Conservation (phyloP, 2,888 invertebrate species). For the Sthenelais limicola region DNA sequence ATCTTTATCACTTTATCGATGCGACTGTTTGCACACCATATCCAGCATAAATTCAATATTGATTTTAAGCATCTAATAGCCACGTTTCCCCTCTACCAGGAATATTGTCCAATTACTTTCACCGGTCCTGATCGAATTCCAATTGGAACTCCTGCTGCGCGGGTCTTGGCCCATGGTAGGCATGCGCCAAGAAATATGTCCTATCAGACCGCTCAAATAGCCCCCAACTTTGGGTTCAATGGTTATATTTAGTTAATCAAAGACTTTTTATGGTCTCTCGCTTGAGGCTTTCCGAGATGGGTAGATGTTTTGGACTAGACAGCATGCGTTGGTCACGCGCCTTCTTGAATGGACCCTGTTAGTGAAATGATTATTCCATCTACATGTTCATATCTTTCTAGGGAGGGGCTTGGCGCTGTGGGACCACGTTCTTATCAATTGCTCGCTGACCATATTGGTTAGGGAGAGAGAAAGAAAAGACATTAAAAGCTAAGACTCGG, state of each 20-base stretch:
- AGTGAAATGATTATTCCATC: no score
- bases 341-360: no score
- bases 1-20: constrained; percentile 38
- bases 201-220: constrained; percentile 32
- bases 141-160: constrained; percentile 3
- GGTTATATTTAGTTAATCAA: constrained; percentile 28
- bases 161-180: neutral
- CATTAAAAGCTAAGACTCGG: no score
- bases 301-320: no score
- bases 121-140: constrained; percentile 27
- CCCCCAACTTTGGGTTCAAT: constrained; percentile 10
- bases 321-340: no score
- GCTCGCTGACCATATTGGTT: no score
- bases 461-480: no score
- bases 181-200: constrained; percentile 1
- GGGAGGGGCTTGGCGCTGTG: no score
- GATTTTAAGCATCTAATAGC: neutral
- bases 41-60: constrained; percentile 21
- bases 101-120: neutral
- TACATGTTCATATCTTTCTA: no score
- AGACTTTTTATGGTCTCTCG: neutral
- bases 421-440: no score
- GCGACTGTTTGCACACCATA: constrained; percentile 8
- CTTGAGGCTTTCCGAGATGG: no score
- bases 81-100: neutral